Percentiles rank a stretch among this genome's conserved stretches.
These are phyloP conservation scores for Salvator merianae DNA, from an alignment of 2,113 vertebrate genomes.

Conservation along the genomic window DNA sequence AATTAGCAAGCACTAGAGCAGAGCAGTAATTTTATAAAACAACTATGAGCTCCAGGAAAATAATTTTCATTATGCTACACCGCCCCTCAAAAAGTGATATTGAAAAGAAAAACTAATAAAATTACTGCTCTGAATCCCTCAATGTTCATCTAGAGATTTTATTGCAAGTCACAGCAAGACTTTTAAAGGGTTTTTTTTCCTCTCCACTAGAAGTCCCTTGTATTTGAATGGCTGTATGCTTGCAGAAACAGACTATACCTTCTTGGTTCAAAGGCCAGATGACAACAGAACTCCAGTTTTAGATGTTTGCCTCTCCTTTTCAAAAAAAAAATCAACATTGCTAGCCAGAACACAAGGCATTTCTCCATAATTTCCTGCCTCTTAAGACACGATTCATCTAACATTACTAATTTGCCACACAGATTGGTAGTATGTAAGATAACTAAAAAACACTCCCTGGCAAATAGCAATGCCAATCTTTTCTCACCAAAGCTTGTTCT, in stretches of 20 bases:
- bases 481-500: neutral
- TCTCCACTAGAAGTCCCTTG: neutral
- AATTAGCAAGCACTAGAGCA: conserved; percentile 22
- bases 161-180: conserved; percentile 27
- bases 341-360: too few species aligned
- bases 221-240: neutral
- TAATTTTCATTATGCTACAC: conserved; percentile 47
- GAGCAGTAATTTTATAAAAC: conserved; percentile 30
- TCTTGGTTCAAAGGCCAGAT: neutral
- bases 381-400: too few species aligned
- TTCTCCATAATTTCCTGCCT: neutral
- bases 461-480: neutral
- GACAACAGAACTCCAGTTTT: neutral
- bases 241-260: neutral
- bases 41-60: conserved; percentile 42
- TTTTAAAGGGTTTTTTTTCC: neutral
- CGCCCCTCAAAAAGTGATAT: conserved; percentile 12
- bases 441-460: neutral
- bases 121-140: conserved; percentile 51
- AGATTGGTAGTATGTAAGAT: neutral
- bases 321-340: too few species aligned
- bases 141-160: conserved; percentile 30
- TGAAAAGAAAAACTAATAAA: conserved; percentile 55
- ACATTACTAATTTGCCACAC: neutral
- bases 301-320: neutral